These are phyloP conservation scores for Serinus canaria DNA, from an alignment of 2,113 vertebrate species.

Conservation along the genomic window DNA sequence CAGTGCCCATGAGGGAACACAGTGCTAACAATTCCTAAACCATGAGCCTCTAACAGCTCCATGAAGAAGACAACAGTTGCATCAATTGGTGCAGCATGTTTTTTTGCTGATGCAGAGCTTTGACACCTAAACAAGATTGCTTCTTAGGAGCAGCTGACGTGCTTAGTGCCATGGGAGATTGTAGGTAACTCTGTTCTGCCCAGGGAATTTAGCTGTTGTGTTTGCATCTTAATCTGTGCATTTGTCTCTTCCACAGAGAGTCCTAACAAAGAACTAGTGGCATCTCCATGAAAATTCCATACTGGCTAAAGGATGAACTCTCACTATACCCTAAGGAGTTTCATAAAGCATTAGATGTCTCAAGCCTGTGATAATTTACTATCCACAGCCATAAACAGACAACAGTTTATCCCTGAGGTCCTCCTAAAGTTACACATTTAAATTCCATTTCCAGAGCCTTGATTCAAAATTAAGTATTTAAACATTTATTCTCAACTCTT, in stretches of 20 bases:
- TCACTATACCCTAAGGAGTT: not conserved
- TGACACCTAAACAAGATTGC: not conserved
- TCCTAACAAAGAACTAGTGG: not conserved
- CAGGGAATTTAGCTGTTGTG: not conserved
- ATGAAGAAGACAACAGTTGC: not conserved
- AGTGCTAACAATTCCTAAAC: not conserved
- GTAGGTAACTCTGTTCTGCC: not conserved
- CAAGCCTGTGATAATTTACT: not conserved
- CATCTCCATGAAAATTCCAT: not conserved
- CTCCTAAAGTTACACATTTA: not conserved
- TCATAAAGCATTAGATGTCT: not conserved
- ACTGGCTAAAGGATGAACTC: not conserved
- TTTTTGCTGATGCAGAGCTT: not conserved
- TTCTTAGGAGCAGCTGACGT: not conserved
- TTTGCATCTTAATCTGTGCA: not conserved
- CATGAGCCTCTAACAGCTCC: not conserved
- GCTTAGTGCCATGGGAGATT: not conserved
- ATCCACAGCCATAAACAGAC: not conserved
- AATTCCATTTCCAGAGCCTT: not conserved
- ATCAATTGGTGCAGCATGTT: not conserved
- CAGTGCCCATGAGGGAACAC: not conserved
- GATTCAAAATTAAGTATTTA: not conserved
- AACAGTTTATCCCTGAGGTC: not conserved
- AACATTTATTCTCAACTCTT: not conserved
- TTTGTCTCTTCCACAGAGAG: not conserved